phyloP scores from a whole-genome alignment of 2,113 vertebrate species.

The Pedetes capensis region DNA sequence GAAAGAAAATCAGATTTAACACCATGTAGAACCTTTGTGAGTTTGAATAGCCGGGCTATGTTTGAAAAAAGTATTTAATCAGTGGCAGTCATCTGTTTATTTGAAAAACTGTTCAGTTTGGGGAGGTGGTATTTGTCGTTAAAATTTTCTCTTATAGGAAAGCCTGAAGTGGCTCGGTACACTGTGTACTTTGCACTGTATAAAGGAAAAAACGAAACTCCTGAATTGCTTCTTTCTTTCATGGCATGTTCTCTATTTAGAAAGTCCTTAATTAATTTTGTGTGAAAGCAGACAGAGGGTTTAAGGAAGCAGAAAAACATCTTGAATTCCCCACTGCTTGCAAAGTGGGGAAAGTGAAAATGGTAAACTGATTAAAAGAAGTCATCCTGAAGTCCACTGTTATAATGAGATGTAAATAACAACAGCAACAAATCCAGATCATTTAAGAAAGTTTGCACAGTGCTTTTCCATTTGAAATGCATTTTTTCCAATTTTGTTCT shows the following conservation, averaged over 20 bases:
- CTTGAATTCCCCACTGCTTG: conserved; percentile 62
- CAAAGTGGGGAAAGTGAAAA: conserved; percentile 54
- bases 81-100: conserved; percentile 67
- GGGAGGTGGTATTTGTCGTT: conserved; percentile 57
- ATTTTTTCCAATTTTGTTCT: conserved; percentile 52
- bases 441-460: conserved; percentile 60
- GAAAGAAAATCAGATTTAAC: conserved; percentile 78
- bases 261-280: conserved; percentile 78
- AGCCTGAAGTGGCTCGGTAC: conserved; percentile 18
- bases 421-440: conserved; percentile 59
- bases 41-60: conserved; percentile 66
- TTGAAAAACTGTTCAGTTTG: conserved; percentile 48
- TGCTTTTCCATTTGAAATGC: conserved; percentile 65
- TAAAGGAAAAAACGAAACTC: conserved; percentile 51
- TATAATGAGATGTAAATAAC: conserved; percentile 70
- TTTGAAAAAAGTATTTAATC: conserved; percentile 72
- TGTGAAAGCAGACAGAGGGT: conserved; percentile 72
- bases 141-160: conserved; percentile 52
- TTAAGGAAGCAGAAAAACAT: conserved; percentile 71
- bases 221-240: conserved; percentile 61
- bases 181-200: conserved; percentile 31
- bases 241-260: conserved; percentile 63
- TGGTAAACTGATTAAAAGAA: conserved; percentile 70
- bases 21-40: conserved; percentile 70
- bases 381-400: conserved; percentile 1